Evolutionary conservation across 2,888 invertebrate genomes (phyloP), one percentile per base, ranked within the genome.

Genomic region (Phyllotreta striolata): DNA sequence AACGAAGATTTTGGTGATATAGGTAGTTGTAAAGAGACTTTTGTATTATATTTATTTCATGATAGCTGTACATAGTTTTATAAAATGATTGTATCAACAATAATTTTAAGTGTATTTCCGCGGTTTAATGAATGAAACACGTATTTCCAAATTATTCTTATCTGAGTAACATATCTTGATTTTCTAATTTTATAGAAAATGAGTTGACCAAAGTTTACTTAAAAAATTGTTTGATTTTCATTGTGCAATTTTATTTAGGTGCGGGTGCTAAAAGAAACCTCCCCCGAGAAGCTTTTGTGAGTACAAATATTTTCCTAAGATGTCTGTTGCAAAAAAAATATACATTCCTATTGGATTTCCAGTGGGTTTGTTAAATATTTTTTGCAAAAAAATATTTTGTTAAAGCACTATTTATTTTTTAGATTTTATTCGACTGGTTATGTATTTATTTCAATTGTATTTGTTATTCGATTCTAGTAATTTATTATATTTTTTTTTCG

Each of bases 111-210:
- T 39, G 24, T 38, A 14, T 57, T 47, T 57, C 6, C 39, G 24
- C 13, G 3, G 7, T 49, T 49, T 49, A 49, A 9, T 49, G 13
- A 56, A 57, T 57, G 47, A 57, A 47, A 39, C 46, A 57, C 47
- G 38, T 47, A 47, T 57, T 57, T 57, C n/a, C 44, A 47, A 57
- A 57, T 14, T 40, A 47, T 56, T 55, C 56, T 44, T 56, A 46
- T 37, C 56, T 46, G 35, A 49, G 38, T 35, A 37, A 56, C 56
- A 56, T 56, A 56, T 56, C 56, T 35, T 56, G 12, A 46, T 56
- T 56, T 56, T 56, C 44, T 56, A 56, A 56, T 56, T 56, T 56
- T 46, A 10, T 56, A 56, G 46, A 56, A 56, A 55, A 56, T 44
- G 46, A 44, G 44, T 56, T 56, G 56, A 56, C 56, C 56, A 56